Base-by-base conservation (phyloP, 2,888 invertebrate genomes). In the Galerucella calmariensis region DNA sequence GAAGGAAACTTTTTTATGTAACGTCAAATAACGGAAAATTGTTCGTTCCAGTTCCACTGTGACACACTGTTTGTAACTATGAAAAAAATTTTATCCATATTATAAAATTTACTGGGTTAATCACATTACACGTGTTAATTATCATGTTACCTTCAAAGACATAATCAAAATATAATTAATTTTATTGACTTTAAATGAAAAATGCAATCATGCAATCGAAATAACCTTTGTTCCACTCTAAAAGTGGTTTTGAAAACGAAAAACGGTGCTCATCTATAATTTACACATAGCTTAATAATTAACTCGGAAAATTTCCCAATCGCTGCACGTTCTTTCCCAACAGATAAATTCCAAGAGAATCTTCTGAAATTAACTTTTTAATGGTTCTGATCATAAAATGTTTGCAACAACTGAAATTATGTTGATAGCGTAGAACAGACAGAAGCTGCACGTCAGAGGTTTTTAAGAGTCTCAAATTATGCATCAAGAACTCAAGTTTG, bases 321-420 rank as follows among this genome's bases (percentile, higher is more conserved):
- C 82, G 70, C 63, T 78, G 80, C 83, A 83, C 83, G 83, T 83
- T 78, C 79, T 75, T 72, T 78, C 78, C 76, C 79, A 81, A 79
- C 82, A 82, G 81, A 83, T 82, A 83, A 81, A 80, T 82, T 82
- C 81, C 80, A 81, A 83, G 82, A 82, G 81, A 83, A 82, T 79
- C 82, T 83, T 82, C 79, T 75, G 75, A 79, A 81, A 82, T 81
- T 81, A 82, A 83, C 82, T 82, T 83, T 83, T 83, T 84, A 83
- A 83, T 82, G 78, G 82, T 78, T 73, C 67, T 68, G 78, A 78
- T 81, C 82, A 79, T 83, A 83, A 83, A 83, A 79, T 81, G 81
- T 81, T 79, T 78, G 77, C 78, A 81, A 77, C 78, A 75, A 78
- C 74, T 74, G 74, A 75, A 79, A 79, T 77, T 76, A 75, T 75